Evolutionary conservation across 2,888 invertebrate genomes (phyloP).

Genomic region (Mesorhabditis belari): DNA sequence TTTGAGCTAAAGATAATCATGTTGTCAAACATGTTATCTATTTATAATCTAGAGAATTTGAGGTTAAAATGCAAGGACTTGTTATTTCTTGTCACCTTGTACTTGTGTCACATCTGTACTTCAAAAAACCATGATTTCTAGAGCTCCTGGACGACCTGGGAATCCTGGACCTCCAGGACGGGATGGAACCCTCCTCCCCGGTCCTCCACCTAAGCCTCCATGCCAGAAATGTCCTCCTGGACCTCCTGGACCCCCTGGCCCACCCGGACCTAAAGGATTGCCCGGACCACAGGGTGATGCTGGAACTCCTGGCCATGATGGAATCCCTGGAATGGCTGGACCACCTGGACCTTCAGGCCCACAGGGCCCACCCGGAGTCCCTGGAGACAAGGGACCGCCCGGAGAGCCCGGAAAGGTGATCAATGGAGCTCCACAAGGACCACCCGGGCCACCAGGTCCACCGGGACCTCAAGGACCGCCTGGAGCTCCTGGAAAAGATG

Average conservation of each 20-base stretch:
- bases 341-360: conserved; percentile 48
- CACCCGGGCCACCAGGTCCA: conserved; percentile 30
- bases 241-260: conserved; percentile 28
- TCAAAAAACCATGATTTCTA: not conserved
- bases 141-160: conserved; percentile 26
- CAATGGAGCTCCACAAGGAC: conserved; percentile 34
- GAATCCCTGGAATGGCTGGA: conserved; percentile 42
- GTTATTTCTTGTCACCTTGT: no score
- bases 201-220: conserved; percentile 53
- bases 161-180: conserved; percentile 39
- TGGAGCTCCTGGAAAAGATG: conserved; percentile 45
- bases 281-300: conserved; percentile 43
- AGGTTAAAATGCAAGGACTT: no score
- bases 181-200: conserved; percentile 45
- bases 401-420: conserved; percentile 50
- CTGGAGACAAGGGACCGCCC: conserved; percentile 42
- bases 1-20: no score
- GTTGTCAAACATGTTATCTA: no score
- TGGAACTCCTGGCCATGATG: conserved; percentile 32
- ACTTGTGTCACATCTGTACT: no score
- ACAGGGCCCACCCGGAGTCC: conserved; percentile 47
- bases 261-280: conserved; percentile 35
- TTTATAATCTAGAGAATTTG: no score
- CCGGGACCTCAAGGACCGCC: conserved; percentile 37
- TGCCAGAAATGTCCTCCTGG: conserved; percentile 49